Base-by-base conservation (phyloP, 1,140 invertebrate species). In the Papilio polyxenes region DNA sequence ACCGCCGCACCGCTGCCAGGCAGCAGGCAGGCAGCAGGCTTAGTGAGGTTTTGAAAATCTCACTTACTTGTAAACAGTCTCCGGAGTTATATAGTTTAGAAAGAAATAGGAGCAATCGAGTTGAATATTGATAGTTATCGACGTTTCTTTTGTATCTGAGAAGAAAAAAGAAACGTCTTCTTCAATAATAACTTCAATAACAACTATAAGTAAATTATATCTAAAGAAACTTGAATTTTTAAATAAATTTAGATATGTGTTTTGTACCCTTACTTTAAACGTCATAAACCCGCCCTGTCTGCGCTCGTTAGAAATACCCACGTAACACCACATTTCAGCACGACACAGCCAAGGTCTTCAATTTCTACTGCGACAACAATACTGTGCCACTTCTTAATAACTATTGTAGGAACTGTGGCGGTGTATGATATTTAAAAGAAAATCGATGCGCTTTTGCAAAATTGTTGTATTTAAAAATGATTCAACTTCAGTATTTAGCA, bases 241-340 rank as follows among this genome's bases (percentile, higher is more conserved):
- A 59, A n/a, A 59, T 59, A 59, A 20, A 0, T 59, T 59, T 20
- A 20, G n/a, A 10, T 20, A 20, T 59, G 8, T 56, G 17, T 59
- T 59, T 59, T 59, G 8, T 59, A 59, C 15, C 56, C 56, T 20
- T 20, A 4, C 56, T 20, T 20, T 59, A 17, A 59, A 17, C 62
- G 62, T 23, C 62, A 65, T 65, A 65, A 65, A 65, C 82, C 80
- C 84, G 85, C 82, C 76, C 80, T 75, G 40, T 76, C 80, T 82
- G 69, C 85, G 77, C 82, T 82, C 84, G 82, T 83, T 86, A 83
- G 82, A 86, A 85, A 84, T 86, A 88, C 82, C 83, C 80, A 77
- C 74, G 80, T 82, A 82, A 82, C 76, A 69, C 51, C 81, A 78
- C 80, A 80, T 84, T 84, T 82, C 79, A 81, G 75, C 75, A 49